Percentiles rank a stretch among this genome's conserved stretches.
phyloP scores from a whole-genome alignment of 2,113 vertebrate genomes.

The Jaculus jaculus region DNA sequence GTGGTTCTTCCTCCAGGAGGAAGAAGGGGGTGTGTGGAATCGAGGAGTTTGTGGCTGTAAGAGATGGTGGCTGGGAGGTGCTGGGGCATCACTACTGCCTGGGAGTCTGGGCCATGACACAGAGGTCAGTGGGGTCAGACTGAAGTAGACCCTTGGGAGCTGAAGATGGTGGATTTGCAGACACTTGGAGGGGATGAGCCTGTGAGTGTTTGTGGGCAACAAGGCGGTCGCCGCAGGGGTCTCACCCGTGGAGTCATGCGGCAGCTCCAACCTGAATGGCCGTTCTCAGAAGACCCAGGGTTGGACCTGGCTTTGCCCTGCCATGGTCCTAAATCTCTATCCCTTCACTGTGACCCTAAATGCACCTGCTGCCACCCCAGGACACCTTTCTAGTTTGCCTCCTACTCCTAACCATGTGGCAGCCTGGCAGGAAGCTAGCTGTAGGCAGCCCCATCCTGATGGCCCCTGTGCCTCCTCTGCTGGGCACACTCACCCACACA shows the following conservation, averaged over 20 bases:
- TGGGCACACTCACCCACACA: conserved; percentile 75
- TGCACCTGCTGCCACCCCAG: conserved; percentile 34
- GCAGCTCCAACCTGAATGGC: not conserved
- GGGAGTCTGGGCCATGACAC: not conserved
- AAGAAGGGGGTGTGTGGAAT: not conserved
- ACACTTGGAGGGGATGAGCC: not conserved
- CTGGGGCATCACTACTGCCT: not conserved
- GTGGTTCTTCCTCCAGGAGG: not conserved
- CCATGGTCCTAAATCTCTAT: not conserved
- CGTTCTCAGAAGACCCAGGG: not conserved
- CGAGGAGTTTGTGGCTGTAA: conserved; percentile 29
- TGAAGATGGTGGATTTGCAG: conserved; percentile 13
- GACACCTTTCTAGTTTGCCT: conserved; percentile 43
- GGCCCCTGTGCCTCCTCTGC: conserved; percentile 42
- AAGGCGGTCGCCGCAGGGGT: not conserved
- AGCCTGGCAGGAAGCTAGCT: conserved; percentile 76
- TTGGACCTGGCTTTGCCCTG: not conserved
- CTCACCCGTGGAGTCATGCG: not conserved
- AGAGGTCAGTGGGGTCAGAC: conserved; percentile 51
- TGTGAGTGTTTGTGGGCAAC: not conserved
- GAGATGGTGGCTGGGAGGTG: not conserved
- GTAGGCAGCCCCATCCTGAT: conserved; percentile 67
- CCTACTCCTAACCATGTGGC: conserved; percentile 56
- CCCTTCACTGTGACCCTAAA: conserved; percentile 32
- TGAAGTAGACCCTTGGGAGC: not conserved